Percentiles rank a stretch among this genome's conserved stretches.
These are phyloP conservation scores for Trilocha varians DNA, from an alignment of 2,888 invertebrate genomes.

Conservation along the genomic window DNA sequence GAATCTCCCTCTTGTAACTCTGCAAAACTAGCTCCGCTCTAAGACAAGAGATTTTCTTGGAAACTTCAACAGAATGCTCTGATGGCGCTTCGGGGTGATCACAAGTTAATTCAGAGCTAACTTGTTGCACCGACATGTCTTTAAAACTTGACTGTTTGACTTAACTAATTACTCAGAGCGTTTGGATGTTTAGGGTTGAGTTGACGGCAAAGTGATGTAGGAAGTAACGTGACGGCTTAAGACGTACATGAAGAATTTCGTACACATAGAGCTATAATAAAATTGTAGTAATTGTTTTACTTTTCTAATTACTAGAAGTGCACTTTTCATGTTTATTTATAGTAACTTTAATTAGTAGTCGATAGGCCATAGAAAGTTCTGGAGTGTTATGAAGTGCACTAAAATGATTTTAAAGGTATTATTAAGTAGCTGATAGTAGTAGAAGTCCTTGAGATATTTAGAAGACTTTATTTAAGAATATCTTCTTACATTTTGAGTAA, in stretches of 20 bases:
- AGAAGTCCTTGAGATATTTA: too few species aligned
- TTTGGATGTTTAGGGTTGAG: constrained; percentile 21
- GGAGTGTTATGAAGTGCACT: too few species aligned
- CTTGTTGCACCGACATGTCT: constrained; percentile 38
- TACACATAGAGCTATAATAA: neutral
- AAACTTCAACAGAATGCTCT: constrained; percentile 20
- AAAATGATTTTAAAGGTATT: too few species aligned
- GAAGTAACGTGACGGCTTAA: neutral
- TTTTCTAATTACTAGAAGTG: too few species aligned
- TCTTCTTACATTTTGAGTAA: too few species aligned
- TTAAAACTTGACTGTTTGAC: constrained; percentile 34
- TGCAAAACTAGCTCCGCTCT: neutral
- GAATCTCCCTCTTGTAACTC: neutral
- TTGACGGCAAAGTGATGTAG: neutral
- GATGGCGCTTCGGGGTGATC: constrained; percentile 33
- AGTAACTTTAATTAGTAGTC: too few species aligned
- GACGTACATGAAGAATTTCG: neutral
- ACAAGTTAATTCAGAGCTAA: constrained; percentile 37
- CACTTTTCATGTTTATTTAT: too few species aligned
- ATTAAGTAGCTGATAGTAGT: too few species aligned
- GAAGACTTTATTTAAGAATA: too few species aligned
- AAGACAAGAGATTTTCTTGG: constrained; percentile 1
- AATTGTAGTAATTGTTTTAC: too few species aligned
- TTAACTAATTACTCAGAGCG: constrained; percentile 39
- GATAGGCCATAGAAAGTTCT: too few species aligned